Evolutionary conservation across 2,888 invertebrate species (phyloP).

Genomic region (Caenorhabditis afra): DNA sequence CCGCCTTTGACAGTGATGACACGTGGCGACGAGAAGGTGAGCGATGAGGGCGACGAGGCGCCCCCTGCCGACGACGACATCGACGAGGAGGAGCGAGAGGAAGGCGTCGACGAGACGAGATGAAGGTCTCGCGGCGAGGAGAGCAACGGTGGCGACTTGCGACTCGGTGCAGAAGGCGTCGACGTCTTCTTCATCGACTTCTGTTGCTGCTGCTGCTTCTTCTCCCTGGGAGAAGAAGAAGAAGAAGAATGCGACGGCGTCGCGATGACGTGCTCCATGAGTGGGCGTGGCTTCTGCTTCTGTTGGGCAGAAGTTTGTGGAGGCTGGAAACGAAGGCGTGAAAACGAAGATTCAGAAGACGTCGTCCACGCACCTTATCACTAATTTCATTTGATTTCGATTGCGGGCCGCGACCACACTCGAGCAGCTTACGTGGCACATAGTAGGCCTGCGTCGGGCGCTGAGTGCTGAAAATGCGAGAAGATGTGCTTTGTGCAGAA

Average conservation of each 20-base stretch:
- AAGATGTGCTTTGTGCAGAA: too few relatives aligned
- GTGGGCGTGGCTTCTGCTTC: constrained; percentile 62
- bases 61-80: constrained; percentile 28
- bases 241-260: constrained; percentile 35
- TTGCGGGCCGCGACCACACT: constrained; percentile 65
- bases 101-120: constrained; percentile 51
- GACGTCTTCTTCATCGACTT: neutral
- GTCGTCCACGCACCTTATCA: constrained; percentile 33
- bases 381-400: constrained; percentile 44
- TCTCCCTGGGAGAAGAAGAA: constrained; percentile 52
- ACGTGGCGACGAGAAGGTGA: constrained; percentile 54
- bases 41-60: constrained; percentile 15
- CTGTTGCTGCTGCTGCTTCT: neutral
- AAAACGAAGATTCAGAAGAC: neutral
- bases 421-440: constrained; percentile 65
- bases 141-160: constrained; percentile 2
- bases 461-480: constrained; percentile 38
- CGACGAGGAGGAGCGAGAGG: constrained; percentile 57
- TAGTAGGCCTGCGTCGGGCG: constrained; percentile 72
- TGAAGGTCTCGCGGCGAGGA: constrained; percentile 48
- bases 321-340: constrained; percentile 11
- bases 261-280: constrained; percentile 60
- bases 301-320: constrained; percentile 44
- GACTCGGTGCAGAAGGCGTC: neutral
- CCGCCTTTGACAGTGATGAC: constrained; percentile 42